Conservation (phyloP, 2,888 invertebrate genomes). For the Diaprepes abbreviatus region DNA sequence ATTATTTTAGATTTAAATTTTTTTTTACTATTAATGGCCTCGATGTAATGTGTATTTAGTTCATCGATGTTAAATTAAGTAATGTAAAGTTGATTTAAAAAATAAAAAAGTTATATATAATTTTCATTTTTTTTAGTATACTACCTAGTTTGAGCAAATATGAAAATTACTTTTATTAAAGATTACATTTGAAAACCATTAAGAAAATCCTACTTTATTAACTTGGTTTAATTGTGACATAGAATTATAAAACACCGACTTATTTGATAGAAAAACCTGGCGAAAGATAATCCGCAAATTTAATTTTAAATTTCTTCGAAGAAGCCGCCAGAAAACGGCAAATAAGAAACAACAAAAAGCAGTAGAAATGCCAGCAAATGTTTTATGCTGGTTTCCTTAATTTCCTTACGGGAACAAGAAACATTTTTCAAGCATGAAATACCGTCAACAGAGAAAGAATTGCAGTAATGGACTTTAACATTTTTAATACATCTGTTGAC, state of each 20-base stretch:
- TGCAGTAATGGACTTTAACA: constrained; percentile 9
- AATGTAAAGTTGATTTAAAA: too few species aligned
- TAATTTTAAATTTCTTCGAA: constrained; percentile 24
- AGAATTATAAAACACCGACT: background rate
- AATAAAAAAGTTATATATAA: too few species aligned
- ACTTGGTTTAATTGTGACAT: background rate
- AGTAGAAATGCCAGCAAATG: constrained; percentile 25
- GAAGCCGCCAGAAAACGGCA: constrained; percentile 17
- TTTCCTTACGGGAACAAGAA: constrained; percentile 24
- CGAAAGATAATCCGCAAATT: constrained; percentile 16
- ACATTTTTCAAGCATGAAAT: constrained; percentile 20
- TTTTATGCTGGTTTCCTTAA: constrained; percentile 32
- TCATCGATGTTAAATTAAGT: too few species aligned
- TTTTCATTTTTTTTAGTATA: too few species aligned
- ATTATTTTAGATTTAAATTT: too few species aligned
- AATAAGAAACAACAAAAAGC: constrained; percentile 20
- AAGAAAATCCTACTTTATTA: background rate
- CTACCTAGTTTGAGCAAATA: too few species aligned
- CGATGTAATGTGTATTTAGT: too few species aligned
- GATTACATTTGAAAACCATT: background rate
- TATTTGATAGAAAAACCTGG: background rate
- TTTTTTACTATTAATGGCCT: too few species aligned
- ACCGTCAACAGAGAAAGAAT: constrained; percentile 1
- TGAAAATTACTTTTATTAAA: background rate
- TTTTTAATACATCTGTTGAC: background rate